Base-by-base conservation (phyloP, 2,888 invertebrate genomes). In the Mactromeris polynyma region DNA sequence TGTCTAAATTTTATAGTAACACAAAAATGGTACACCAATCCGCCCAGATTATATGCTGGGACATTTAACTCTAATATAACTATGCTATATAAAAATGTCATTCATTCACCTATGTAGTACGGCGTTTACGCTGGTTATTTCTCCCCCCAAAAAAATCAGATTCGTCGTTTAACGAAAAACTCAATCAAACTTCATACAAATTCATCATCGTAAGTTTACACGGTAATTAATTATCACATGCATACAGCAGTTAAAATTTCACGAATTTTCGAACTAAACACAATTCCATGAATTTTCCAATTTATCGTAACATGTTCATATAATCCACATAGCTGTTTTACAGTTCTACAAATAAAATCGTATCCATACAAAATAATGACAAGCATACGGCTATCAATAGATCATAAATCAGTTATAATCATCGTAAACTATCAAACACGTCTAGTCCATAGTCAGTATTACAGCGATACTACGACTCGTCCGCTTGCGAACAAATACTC, bases 1-100 rank as follows among this genome's bases (percentile, higher is more conserved):
- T 83, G 42, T 64, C 78, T 87, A 83, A 51, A 31, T 82, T 87
- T 87, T 87, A 83, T 87, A 78, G 87, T 83, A 58, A 87, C 87
- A 79, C 82, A 87, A 87, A 83, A 54, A 86, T 86, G 86, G 40
- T 54, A 77, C 14, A 54, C 54, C 46, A 77, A 77, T 82, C 81
- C 86, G 46, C 86, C 86, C 86, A 51, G 86, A 78, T 86, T 81
- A 42, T 26, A 64, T 64, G 26, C 58, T n/a, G n/a, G 58, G 2
- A 26, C 58, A 26, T 64, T 64, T 64, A 64, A n/a, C 21, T 46
- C 46, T n/a, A 2, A 4, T 58, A 21, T 64, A 64, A 64, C 58
- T 64, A 64, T 64, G 9, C 26, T 64, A 2, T 6, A 19, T 26
- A 7, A 64, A 9, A n/a, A 26, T 26, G 26, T 26, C 58, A 64